Conservation (phyloP, 2,888 invertebrate species). For the Calameuta idolon region DNA sequence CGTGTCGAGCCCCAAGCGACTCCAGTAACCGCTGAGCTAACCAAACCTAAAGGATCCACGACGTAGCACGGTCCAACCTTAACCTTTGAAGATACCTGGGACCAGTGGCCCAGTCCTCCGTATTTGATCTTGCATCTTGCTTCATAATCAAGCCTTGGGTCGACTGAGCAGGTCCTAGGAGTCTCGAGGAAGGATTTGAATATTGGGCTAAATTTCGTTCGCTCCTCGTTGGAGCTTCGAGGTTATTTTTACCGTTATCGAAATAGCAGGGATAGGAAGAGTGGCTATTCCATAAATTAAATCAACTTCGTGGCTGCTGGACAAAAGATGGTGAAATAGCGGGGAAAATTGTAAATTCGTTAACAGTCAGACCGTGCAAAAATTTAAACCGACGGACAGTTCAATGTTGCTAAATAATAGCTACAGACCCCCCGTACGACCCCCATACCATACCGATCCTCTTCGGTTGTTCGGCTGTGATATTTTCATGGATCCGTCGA, state of each 20-base stretch:
- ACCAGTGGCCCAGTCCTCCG: not conserved
- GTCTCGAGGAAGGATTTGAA: not conserved
- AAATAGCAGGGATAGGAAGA: not conserved
- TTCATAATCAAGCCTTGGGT: not conserved
- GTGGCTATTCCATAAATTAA: not conserved
- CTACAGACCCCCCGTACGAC: not conserved
- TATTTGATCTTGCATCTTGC: not conserved
- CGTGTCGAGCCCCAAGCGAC: not conserved
- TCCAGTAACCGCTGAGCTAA: not conserved
- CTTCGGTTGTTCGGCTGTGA: constrained; percentile 27
- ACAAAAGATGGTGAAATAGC: not conserved
- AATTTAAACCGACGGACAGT: constrained; percentile 37
- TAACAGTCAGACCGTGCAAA: constrained; percentile 33
- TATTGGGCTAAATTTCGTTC: not conserved
- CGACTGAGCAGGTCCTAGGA: not conserved
- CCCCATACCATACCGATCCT: constrained; percentile 22
- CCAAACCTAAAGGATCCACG: not conserved
- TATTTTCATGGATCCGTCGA: constrained; percentile 60
- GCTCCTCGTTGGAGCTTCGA: not conserved
- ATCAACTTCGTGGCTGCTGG: not conserved
- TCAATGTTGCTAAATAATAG: constrained; percentile 49
- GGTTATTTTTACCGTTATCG: not conserved
- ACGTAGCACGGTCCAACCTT: not conserved
- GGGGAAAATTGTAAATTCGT: constrained; percentile 34
- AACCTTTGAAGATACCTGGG: not conserved